Conservation (phyloP, 2,888 invertebrate species). For the Magallana nippona region DNA sequence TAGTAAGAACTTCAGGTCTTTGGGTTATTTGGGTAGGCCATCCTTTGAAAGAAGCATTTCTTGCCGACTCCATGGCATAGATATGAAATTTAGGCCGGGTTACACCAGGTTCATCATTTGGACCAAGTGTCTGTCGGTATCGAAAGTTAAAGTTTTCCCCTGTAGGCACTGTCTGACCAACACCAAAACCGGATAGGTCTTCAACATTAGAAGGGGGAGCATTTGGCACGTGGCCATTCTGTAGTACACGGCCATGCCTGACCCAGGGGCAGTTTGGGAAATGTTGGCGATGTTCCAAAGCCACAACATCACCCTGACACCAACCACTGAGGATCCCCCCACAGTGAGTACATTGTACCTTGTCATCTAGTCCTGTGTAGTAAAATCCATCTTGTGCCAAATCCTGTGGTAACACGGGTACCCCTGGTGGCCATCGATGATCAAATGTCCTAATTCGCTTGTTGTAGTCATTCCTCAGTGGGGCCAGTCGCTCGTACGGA, state of each 20-base stretch:
- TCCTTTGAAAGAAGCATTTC: slow-evolving; percentile 59
- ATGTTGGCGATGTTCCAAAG: slow-evolving; percentile 58
- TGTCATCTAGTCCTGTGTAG: slow-evolving; percentile 56
- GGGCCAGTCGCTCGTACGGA: slow-evolving; percentile 48
- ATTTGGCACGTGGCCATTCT: not conserved
- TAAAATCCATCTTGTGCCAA: slow-evolving; percentile 62
- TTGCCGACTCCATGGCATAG: slow-evolving; percentile 58
- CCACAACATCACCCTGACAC: slow-evolving; percentile 61
- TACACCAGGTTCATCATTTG: slow-evolving; percentile 43
- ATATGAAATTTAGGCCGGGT: slow-evolving; percentile 58
- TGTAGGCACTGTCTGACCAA: not conserved
- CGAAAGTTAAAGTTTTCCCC: slow-evolving; percentile 36
- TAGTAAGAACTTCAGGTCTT: slow-evolving; percentile 62
- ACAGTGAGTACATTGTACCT: slow-evolving; percentile 63
- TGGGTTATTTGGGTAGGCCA: slow-evolving; percentile 68
- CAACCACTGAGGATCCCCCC: slow-evolving; percentile 59
- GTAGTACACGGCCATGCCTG: slow-evolving; percentile 31
- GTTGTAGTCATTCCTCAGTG: slow-evolving; percentile 39
- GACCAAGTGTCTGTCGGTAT: slow-evolving; percentile 9
- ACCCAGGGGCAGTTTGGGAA: slow-evolving; percentile 62
- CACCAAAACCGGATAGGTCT: not conserved
- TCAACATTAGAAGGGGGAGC: not conserved
- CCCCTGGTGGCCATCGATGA: slow-evolving; percentile 55
- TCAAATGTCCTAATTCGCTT: slow-evolving; percentile 57
- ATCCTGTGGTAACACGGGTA: slow-evolving; percentile 52